These are phyloP conservation scores for Eugnorisma glareosa DNA, from an alignment of 2,888 invertebrate species.

Conservation along the genomic window DNA sequence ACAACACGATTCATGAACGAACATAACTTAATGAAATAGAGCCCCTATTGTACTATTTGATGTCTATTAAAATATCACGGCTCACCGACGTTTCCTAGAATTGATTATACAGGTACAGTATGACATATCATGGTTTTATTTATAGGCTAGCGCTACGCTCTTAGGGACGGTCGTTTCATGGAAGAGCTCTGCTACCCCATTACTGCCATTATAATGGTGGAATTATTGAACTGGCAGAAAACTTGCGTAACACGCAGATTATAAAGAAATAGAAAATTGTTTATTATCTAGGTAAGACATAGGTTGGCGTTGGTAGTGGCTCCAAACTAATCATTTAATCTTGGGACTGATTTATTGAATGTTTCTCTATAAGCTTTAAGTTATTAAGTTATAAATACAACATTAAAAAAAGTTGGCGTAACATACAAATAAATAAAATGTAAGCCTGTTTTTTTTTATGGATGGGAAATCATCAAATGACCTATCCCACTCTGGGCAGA, in stretches of 20 bases:
- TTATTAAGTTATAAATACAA: too few relatives aligned
- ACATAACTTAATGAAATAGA: neutral
- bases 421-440: too few relatives aligned
- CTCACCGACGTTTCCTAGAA: slow-evolving; percentile 18
- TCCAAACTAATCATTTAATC: neutral
- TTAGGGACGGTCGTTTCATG: slow-evolving; percentile 24
- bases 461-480: too few relatives aligned
- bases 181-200: slow-evolving; percentile 16
- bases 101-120: slow-evolving; percentile 32
- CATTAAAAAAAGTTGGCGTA: too few relatives aligned
- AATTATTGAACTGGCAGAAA: slow-evolving; percentile 25
- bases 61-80: slow-evolving; percentile 19
- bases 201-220: slow-evolving; percentile 20
- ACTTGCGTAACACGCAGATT: neutral
- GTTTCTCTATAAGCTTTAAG: too few relatives aligned
- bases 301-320: too few relatives aligned
- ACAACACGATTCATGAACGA: slow-evolving; percentile 21
- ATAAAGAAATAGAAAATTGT: neutral
- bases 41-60: slow-evolving; percentile 3
- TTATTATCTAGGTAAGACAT: neutral
- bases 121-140: slow-evolving; percentile 47
- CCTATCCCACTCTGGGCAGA: too few relatives aligned
- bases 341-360: neutral
- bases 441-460: too few relatives aligned
- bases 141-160: slow-evolving; percentile 13